These are phyloP conservation scores for Hydrozoanthus gracilis DNA, from an alignment of 92 coral and sea anemone genomes.

Conservation along the genomic window DNA sequence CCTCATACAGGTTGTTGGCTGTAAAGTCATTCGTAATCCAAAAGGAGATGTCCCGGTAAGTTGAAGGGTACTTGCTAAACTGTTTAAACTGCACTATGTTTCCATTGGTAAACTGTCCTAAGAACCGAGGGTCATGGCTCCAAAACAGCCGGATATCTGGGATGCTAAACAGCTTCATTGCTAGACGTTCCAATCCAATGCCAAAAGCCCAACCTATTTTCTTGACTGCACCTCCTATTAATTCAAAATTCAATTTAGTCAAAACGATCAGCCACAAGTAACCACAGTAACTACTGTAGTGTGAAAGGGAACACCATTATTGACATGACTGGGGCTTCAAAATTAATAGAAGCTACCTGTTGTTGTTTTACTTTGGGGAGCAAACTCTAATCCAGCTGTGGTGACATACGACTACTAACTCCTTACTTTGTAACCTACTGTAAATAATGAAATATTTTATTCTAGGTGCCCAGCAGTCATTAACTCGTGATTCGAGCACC, in stretches of 20 bases:
- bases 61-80: constrained; percentile 98
- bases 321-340: too few relatives aligned
- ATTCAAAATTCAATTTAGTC: too few relatives aligned
- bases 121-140: constrained; percentile 90
- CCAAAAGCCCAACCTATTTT: constrained; percentile 99
- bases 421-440: too few relatives aligned
- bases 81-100: constrained; percentile 83
- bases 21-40: constrained; percentile 87
- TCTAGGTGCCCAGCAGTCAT: too few relatives aligned
- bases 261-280: too few relatives aligned
- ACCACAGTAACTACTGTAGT: background rate
- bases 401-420: too few relatives aligned
- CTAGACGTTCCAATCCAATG: constrained; percentile 94
- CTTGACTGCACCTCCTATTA: constrained; percentile 87
- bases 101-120: constrained; percentile 78
- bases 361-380: too few relatives aligned
- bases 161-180: constrained; percentile 92
- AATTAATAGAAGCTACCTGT: too few relatives aligned
- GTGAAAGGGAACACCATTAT: background rate
- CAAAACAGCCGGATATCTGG: constrained; percentile 98
- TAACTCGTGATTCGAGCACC: too few relatives aligned
- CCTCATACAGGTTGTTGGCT: constrained; percentile 88
- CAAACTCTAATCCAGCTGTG: too few relatives aligned
- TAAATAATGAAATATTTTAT: too few relatives aligned
- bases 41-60: constrained; percentile 88